phyloP scores from a whole-genome alignment of 1,140 invertebrate genomes.

The Drosophila suzukii region DNA sequence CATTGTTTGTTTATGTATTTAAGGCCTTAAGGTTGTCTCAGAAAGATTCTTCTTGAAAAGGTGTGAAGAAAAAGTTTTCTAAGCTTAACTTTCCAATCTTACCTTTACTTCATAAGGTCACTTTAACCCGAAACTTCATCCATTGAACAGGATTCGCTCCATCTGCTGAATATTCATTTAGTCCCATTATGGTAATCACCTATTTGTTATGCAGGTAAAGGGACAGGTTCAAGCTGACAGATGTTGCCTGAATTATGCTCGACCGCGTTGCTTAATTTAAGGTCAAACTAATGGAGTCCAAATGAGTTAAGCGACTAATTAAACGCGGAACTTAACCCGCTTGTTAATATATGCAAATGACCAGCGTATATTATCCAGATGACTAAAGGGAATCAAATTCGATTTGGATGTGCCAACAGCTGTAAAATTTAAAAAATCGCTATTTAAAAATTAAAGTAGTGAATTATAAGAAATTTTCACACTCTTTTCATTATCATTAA shows the following conservation, averaged over 20 bases:
- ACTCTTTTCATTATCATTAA: background rate
- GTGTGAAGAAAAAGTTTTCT: no score
- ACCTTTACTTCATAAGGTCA: background rate
- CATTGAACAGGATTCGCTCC: background rate
- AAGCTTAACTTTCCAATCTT: no score
- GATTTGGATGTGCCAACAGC: background rate
- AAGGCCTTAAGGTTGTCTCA: no score
- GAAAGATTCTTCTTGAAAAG: no score
- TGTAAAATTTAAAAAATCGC: conserved; percentile 1
- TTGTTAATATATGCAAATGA: conserved; percentile 61
- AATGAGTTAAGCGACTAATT: conserved; percentile 43
- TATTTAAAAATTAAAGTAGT: background rate
- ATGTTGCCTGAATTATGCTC: conserved; percentile 12
- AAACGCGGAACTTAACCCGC: conserved; percentile 31
- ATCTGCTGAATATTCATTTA: conserved; percentile 12
- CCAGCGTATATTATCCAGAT: conserved; percentile 40
- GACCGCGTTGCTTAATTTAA: conserved; percentile 25
- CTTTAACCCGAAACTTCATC: background rate
- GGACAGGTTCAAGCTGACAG: conserved; percentile 3
- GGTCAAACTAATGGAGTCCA: conserved; percentile 11
- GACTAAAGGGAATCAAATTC: conserved; percentile 41
- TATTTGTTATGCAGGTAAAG: conserved; percentile 6
- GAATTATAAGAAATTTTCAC: background rate
- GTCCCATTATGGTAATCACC: conserved; percentile 6
- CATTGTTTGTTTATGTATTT: background rate